Evolutionary conservation across 1,140 invertebrate genomes (phyloP), one percentile per base, ranked within the genome.

Genomic region (Pseudomyrmex cubaensis): DNA sequence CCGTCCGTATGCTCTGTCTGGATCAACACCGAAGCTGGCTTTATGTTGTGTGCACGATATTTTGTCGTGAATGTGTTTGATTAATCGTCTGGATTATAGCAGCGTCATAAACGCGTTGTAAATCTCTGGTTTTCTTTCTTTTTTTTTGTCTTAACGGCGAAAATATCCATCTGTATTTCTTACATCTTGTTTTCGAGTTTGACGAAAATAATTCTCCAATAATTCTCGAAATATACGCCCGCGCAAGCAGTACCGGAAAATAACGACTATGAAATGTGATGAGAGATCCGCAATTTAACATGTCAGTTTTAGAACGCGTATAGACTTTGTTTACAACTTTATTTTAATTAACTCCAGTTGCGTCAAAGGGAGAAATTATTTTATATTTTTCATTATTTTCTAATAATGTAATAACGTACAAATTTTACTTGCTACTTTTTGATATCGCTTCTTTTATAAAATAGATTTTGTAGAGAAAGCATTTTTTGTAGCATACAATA

Each of bases 11-110:
- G 59, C 54, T 17, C 63, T 35, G 70, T 62, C 82, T 77, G 52
- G 44, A 70, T 59, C 50, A 56, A 83, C 80, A 77, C 73, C 52
- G 85, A 86, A 48, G 85, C 59, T 64, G 35, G 15, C 48, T 57
- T n/a, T 35, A 22, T 15, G 44, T 12, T n/a, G n/a, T 22, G 74
- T 78, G 10, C 52, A 66, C 66, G 54, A 77, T 70, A 80, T 80
- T 35, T 80, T 12, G 64, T 59, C 44, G 76, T 50, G 54, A 54
- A 72, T 80, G 70, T 72, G 56, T 35, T 63, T 35, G 35, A 44
- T 17, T 20, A 67, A 54, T 48, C 44, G 66, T 70, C 76, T 15
- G 52, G 13, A 12, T 20, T 59, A 35, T 59, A 35, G 64, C 76
- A 35, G 35, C 61, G 59, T 70, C 54, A 70, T 78, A 78, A 78